Conservation (phyloP, 2,888 invertebrate genomes). For the Neoscelio sp. region DNA sequence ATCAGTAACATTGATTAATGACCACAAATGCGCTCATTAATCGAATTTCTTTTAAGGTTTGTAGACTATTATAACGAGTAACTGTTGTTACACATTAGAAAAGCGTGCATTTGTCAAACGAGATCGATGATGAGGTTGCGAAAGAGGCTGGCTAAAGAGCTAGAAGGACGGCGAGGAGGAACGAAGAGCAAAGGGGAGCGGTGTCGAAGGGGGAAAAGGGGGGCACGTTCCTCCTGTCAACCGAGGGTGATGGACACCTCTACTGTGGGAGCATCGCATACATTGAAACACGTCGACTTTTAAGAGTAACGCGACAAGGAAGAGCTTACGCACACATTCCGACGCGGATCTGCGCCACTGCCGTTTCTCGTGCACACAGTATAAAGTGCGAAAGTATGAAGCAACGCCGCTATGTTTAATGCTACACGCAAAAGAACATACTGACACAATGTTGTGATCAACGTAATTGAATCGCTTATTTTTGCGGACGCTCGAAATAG, state of each 20-base stretch:
- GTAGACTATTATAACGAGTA: slow-evolving; percentile 27
- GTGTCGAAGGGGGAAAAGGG: slow-evolving; percentile 60
- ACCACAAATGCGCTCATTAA: too few relatives aligned
- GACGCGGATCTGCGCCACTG: slow-evolving; percentile 35
- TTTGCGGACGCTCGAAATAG: slow-evolving; percentile 1
- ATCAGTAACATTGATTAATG: too few relatives aligned
- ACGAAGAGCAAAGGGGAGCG: slow-evolving; percentile 58
- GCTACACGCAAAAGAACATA: slow-evolving; percentile 37
- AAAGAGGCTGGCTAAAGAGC: slow-evolving; percentile 68
- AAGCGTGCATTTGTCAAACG: slow-evolving; percentile 62
- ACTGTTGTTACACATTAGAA: slow-evolving; percentile 57
- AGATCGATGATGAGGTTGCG: slow-evolving; percentile 67
- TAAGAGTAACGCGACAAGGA: slow-evolving; percentile 66
- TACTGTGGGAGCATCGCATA: slow-evolving; percentile 79
- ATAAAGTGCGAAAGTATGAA: slow-evolving; percentile 42
- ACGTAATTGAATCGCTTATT: slow-evolving; percentile 27
- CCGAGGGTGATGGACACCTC: slow-evolving; percentile 82
- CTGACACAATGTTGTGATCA: slow-evolving; percentile 21
- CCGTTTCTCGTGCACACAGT: slow-evolving; percentile 48
- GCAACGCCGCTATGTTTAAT: slow-evolving; percentile 42
- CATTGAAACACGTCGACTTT: slow-evolving; percentile 65
- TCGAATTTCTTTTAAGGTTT: too few relatives aligned
- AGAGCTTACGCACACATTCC: slow-evolving; percentile 60
- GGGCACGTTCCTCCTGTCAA: slow-evolving; percentile 81
- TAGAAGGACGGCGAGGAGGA: slow-evolving; percentile 64